Evolutionary conservation across 2,113 vertebrate genomes (phyloP).

Genomic region (Onychostruthus taczanowskii): DNA sequence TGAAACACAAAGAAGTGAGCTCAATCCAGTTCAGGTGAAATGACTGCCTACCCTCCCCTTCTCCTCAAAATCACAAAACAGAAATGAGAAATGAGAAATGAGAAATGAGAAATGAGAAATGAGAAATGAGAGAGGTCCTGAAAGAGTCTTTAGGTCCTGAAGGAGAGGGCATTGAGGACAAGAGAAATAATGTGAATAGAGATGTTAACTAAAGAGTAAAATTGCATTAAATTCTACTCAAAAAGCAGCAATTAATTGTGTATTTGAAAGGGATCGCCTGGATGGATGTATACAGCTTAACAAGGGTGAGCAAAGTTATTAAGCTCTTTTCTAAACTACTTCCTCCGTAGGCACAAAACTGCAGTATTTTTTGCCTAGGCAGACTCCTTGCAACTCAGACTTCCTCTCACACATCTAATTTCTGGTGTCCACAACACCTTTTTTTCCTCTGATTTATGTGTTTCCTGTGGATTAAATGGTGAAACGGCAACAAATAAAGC

Average conservation of each 20-base stretch:
- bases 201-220: background rate
- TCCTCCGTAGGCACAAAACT: background rate
- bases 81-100: background rate
- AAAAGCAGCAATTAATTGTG: background rate
- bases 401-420: background rate
- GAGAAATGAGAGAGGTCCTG: background rate
- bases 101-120: background rate
- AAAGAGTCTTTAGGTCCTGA: background rate
- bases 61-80: background rate
- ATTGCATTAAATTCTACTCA: background rate
- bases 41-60: background rate
- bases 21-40: background rate
- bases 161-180: background rate
- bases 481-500: background rate
- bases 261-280: background rate
- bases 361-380: background rate
- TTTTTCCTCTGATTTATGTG: background rate
- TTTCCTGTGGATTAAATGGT: background rate
- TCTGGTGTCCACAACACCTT: background rate
- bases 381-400: background rate
- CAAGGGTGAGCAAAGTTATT: background rate
- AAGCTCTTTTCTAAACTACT: background rate
- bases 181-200: background rate
- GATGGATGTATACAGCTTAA: background rate
- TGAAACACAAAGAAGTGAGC: background rate